Evolutionary conservation across 1,140 invertebrate genomes (phyloP), one percentile per base, ranked within the genome.

Genomic region (Sesamia nonagrioides): DNA sequence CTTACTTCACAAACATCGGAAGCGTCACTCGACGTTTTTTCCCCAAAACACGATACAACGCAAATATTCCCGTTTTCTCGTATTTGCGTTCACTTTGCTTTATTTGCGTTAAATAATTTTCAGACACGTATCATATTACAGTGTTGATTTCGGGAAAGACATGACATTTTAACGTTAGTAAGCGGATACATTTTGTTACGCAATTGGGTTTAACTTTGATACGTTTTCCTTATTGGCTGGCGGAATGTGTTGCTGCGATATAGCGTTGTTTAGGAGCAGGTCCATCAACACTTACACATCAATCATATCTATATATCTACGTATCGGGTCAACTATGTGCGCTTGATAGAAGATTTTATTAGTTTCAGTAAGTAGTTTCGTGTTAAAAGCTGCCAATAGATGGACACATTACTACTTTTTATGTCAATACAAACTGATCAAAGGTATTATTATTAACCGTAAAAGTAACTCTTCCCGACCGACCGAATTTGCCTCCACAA

Each of bases 11-110:
- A 80, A 80, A 82, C 82, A 79, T 69, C 72, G 84, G 83, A 80
- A 82, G 79, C 58, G 79, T 79, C 73, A 76, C 33, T 35, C 63
- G 66, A 18, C 48, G 52, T 77, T 82, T 85, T 85, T 86, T 85
- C 78, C 80, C 35, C 66, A 63, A 66, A 84, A 87, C 69, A 58
- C 52, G 77, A 82, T 74, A 82, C 84, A 85, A 82, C 76, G 77
- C 84, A 91, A 91, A 91, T 87, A 90, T 78, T 35, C 45, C 18
- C 48, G 83, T 89, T 91, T 91, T 89, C 80, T 79, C 72, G 71
- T 93, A 85, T 93, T 93, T 89, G 84, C 91, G 78, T 89, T 92
- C 86, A 92, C 91, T 92, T 84, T 74, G 79, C 77, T 61, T 37
- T 88, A 83, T 89, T 89, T 89, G 84, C 68, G 75, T 81, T 78